Conservation (phyloP, 2,113 vertebrate genomes). For the Pitta sordida region DNA sequence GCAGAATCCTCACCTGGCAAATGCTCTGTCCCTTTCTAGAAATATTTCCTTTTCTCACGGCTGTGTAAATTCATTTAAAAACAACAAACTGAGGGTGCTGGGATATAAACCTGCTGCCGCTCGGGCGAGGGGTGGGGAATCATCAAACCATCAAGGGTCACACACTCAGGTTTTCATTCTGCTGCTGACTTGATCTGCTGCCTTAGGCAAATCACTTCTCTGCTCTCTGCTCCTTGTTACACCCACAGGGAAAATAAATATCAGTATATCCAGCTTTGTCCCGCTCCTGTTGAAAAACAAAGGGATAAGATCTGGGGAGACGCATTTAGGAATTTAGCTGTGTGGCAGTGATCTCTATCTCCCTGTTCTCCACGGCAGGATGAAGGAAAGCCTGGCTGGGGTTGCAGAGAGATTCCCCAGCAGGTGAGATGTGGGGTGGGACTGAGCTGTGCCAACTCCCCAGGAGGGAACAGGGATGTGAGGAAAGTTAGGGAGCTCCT, state of each 20-base stretch:
- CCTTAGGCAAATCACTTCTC: background rate
- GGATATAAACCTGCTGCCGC: background rate
- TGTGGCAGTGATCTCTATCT: background rate
- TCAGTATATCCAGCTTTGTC: background rate
- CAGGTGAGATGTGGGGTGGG: background rate
- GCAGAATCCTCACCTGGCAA: background rate
- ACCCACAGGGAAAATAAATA: background rate
- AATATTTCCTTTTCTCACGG: background rate
- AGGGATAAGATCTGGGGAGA: background rate
- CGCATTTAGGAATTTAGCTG: background rate
- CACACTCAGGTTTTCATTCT: background rate
- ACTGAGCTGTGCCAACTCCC: background rate
- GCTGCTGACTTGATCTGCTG: background rate
- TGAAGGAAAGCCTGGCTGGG: background rate
- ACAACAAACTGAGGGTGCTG: background rate
- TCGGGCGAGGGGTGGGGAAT: no score
- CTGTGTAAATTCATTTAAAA: background rate
- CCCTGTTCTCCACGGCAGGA: background rate
- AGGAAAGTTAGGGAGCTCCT: background rate
- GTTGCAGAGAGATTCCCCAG: background rate
- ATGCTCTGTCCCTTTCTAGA: background rate
- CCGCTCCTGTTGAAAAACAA: background rate
- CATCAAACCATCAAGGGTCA: background rate
- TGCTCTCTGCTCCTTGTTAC: background rate
- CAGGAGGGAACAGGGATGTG: background rate